phyloP scores from a whole-genome alignment of 1,140 invertebrate species.

The Aphelinus atriplicis region DNA sequence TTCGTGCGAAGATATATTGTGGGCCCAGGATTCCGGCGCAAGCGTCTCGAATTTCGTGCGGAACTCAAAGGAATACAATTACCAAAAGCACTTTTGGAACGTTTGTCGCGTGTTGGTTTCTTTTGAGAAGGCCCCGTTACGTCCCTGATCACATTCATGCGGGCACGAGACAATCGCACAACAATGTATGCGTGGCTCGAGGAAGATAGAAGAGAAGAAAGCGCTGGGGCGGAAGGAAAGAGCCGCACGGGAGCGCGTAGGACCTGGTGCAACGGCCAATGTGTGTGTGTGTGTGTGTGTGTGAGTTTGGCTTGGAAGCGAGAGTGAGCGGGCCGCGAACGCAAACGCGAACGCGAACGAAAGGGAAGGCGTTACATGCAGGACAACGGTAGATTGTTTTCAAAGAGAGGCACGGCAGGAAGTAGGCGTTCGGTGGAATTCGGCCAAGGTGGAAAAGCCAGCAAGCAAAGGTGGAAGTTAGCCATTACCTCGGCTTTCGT shows the following conservation, averaged over 20 bases:
- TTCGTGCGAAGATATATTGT: too few relatives aligned
- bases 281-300: slow-evolving; percentile 2
- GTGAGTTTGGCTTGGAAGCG: not conserved
- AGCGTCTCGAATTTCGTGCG: too few relatives aligned
- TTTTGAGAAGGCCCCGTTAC: not conserved
- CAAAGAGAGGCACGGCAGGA: slow-evolving; percentile 60
- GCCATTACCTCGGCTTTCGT: slow-evolving; percentile 56
- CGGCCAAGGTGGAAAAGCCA: slow-evolving; percentile 61
- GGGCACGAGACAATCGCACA: not conserved
- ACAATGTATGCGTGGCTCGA: not conserved
- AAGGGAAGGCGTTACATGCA: slow-evolving; percentile 38
- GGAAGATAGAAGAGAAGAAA: not conserved
- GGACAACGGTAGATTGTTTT: slow-evolving; percentile 58
- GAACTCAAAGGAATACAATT: too few relatives aligned
- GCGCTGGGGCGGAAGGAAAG: not conserved
- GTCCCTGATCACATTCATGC: not conserved
- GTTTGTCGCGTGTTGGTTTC: not conserved
- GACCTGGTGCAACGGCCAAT: not conserved
- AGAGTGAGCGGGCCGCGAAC: slow-evolving; percentile 11
- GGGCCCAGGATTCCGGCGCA: too few relatives aligned
- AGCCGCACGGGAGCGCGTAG: not conserved
- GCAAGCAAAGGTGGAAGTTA: slow-evolving; percentile 57
- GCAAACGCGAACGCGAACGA: slow-evolving; percentile 11
- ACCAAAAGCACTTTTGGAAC: not conserved
- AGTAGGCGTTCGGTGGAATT: slow-evolving; percentile 65